phyloP scores from a whole-genome alignment of 2,888 invertebrate species.

The Alsophila aescularia region DNA sequence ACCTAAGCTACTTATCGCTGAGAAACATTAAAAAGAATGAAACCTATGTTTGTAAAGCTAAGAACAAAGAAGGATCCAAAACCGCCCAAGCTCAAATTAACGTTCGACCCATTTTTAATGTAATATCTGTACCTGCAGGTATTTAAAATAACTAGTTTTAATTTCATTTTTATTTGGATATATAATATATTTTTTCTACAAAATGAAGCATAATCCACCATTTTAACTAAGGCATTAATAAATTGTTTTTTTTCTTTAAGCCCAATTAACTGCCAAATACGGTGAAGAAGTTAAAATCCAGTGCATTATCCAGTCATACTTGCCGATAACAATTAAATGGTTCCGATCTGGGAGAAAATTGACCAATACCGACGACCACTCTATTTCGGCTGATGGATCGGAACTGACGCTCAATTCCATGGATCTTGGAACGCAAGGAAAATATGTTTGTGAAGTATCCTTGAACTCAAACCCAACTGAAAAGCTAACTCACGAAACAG shows the following conservation, averaged over 20 bases:
- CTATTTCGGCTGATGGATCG: slow-evolving; percentile 2
- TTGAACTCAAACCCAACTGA: background rate
- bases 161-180: no score
- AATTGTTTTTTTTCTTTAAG: slow-evolving; percentile 7
- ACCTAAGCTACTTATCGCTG: slow-evolving; percentile 6
- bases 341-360: background rate
- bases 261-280: slow-evolving; percentile 7
- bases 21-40: slow-evolving; percentile 1
- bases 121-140: background rate
- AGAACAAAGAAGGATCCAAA: background rate
- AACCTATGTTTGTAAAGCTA: slow-evolving; percentile 12
- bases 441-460: slow-evolving; percentile 2
- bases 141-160: no score
- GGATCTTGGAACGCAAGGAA: background rate
- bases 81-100: background rate
- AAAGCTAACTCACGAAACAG: background rate
- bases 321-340: slow-evolving; percentile 7
- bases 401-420: background rate
- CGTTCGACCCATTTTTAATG: slow-evolving; percentile 1
- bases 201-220: no score
- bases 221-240: no score
- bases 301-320: slow-evolving; percentile 15
- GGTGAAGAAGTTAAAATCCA: slow-evolving; percentile 16
- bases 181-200: no score
- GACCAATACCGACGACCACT: background rate